Evolutionary conservation across 1,140 invertebrate species (phyloP).

Genomic region (Penaeus vannamei): DNA sequence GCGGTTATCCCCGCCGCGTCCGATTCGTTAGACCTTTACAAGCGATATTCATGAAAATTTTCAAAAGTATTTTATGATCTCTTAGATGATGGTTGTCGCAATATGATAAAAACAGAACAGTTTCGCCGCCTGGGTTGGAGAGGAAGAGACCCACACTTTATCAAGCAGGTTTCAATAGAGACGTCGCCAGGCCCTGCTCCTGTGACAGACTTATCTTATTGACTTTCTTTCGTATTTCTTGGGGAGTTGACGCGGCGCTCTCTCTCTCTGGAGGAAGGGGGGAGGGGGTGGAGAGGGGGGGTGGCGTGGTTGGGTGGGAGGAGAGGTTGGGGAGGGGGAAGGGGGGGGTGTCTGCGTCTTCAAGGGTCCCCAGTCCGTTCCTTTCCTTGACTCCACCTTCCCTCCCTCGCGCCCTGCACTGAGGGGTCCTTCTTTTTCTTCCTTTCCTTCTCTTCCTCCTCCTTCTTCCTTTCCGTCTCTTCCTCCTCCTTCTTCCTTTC

Average conservation of each 20-base stretch:
- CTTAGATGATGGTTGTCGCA: constrained; percentile 64
- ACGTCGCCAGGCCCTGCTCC: not conserved
- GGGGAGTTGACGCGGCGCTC: constrained; percentile 1
- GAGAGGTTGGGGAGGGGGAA: too few species aligned
- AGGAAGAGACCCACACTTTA: constrained; percentile 37
- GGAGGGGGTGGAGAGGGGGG: too few species aligned
- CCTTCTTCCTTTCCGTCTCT: too few species aligned
- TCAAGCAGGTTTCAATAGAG: constrained; percentile 20
- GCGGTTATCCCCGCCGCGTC: not conserved
- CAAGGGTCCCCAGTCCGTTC: too few species aligned
- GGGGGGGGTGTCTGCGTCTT: too few species aligned
- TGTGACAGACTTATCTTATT: constrained; percentile 31
- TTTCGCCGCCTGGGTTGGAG: constrained; percentile 25
- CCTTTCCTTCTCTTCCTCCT: too few species aligned
- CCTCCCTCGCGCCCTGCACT: too few species aligned
- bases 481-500: too few species aligned
- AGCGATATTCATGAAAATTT: constrained; percentile 60
- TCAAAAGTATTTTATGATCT: constrained; percentile 62
- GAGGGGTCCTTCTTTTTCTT: too few species aligned
- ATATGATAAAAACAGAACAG: constrained; percentile 64
- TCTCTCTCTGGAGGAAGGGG: not conserved
- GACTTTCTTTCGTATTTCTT: too few species aligned
- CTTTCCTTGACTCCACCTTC: too few species aligned
- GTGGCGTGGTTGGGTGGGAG: too few species aligned
- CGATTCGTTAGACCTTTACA: constrained; percentile 17